Evolutionary conservation across 1,140 invertebrate species (phyloP), one percentile per base, ranked within the genome.

Genomic region (Drosophila bocqueti): DNA sequence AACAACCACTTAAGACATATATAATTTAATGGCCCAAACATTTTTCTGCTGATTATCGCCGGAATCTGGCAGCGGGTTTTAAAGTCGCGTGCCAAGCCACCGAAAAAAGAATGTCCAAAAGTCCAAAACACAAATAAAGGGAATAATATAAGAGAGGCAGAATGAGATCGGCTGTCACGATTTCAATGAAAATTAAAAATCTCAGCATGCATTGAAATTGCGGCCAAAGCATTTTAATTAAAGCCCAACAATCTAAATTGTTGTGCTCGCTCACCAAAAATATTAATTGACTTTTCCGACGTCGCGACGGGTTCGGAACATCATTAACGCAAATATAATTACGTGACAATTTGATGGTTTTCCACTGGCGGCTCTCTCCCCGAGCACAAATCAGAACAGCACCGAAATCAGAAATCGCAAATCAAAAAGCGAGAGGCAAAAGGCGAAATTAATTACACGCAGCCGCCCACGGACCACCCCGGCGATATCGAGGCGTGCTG

Each of bases 271-370:
- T 80, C 74, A 67, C 66, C 50, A 66, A 83, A 86, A 81, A 89
- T 85, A 81, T 90, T 90, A 90, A 90, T 90, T 90, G 85, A 90
- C 85, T 91, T 90, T 87, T 90, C 57, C 11, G 31, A n/a, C 34
- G 65, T 29, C 40, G 68, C 34, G 81, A 72, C 57, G 61, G 78
- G 64, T 66, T 76, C 55, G 61, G 75, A 76, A 82, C 82, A 85
- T 90, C 82, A 90, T 90, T 90, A 91, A 81, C 71, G 78, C 76
- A 90, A 90, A 90, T 90, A 90, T 90, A 90, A 90, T 90, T 90
- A 90, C 85, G 85, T 90, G 85, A 90, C 85, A 90, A 90, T 90
- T 90, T 85, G 82, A 77, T 76, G 79, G 82, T 69, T 90, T 82
- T 55, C 66, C 67, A 38, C 31, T 16, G 29, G 34, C 46, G 15